phyloP scores from a whole-genome alignment of 1,140 invertebrate species.

The Schlechtendalia chinensis region DNA sequence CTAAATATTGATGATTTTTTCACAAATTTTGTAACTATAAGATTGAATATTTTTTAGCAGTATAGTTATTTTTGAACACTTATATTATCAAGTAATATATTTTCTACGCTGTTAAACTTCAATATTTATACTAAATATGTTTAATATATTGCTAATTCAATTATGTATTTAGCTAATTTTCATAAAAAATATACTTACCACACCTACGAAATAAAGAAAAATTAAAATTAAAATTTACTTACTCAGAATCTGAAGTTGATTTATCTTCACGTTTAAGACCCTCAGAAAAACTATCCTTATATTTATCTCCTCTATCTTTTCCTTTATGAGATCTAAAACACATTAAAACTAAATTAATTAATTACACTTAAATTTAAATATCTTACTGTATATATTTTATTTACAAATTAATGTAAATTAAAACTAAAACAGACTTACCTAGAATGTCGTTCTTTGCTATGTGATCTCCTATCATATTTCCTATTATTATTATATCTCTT shows the following conservation, averaged over 20 bases:
- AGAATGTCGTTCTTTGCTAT: slow-evolving; percentile 50
- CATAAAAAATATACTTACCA: too few species aligned
- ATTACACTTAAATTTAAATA: background rate
- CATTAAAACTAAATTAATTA: slow-evolving; percentile 18
- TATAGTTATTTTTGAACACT: too few species aligned
- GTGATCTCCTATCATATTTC: slow-evolving; percentile 40
- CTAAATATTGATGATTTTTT: too few species aligned
- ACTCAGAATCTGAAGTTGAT: slow-evolving; percentile 65
- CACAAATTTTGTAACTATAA: too few species aligned
- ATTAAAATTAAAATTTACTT: slow-evolving; percentile 55
- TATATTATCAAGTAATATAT: too few species aligned
- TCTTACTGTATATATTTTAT: background rate
- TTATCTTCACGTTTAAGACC: slow-evolving; percentile 66
- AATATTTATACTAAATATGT: too few species aligned
- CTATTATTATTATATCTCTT: slow-evolving; percentile 51
- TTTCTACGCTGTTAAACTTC: too few species aligned
- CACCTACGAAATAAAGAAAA: background rate
- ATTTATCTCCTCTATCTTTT: slow-evolving; percentile 61
- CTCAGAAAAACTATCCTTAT: slow-evolving; percentile 81
- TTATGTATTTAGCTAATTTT: too few species aligned
- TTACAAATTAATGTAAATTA: slow-evolving; percentile 20
- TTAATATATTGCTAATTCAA: too few species aligned
- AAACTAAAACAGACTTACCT: slow-evolving; percentile 48
- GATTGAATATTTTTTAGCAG: too few species aligned
- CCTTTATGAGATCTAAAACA: slow-evolving; percentile 41